Evolutionary conservation across 2,113 vertebrate species (phyloP).

Genomic region (Lathamus discolor): DNA sequence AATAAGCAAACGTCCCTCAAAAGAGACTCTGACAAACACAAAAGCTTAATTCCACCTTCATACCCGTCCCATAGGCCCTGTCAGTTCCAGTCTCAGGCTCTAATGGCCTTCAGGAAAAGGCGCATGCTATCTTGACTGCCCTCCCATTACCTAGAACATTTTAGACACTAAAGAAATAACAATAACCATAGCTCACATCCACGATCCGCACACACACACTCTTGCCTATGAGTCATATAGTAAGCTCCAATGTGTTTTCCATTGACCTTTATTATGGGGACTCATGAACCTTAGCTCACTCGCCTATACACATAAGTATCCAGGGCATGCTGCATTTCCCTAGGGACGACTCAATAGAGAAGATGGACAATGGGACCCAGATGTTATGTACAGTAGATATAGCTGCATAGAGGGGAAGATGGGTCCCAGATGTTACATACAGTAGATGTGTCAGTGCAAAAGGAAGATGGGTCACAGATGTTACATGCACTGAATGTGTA

Average conservation of each 20-base stretch:
- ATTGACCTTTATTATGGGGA: conserved; percentile 9
- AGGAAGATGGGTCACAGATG: neutral
- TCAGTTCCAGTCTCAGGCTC: neutral
- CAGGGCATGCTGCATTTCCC: neutral
- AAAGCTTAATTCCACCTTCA: neutral
- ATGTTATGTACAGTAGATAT: neutral
- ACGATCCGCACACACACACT: neutral
- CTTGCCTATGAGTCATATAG: neutral
- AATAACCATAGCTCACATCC: neutral
- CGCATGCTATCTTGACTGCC: neutral
- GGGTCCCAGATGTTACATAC: conserved; percentile 15
- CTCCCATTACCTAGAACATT: neutral
- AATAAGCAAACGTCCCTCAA: neutral
- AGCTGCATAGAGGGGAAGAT: neutral
- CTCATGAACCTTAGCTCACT: neutral
- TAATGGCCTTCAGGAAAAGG: neutral
- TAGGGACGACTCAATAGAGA: neutral
- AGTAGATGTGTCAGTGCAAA: neutral
- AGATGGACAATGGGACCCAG: conserved; percentile 1
- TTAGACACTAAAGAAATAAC: neutral
- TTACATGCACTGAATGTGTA: neutral
- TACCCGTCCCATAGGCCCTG: neutral
- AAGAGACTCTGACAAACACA: neutral
- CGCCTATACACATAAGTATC: neutral
- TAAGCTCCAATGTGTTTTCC: neutral